These are phyloP conservation scores for Hydriomena furcata DNA, from an alignment of 2,888 invertebrate species.

Conservation along the genomic window DNA sequence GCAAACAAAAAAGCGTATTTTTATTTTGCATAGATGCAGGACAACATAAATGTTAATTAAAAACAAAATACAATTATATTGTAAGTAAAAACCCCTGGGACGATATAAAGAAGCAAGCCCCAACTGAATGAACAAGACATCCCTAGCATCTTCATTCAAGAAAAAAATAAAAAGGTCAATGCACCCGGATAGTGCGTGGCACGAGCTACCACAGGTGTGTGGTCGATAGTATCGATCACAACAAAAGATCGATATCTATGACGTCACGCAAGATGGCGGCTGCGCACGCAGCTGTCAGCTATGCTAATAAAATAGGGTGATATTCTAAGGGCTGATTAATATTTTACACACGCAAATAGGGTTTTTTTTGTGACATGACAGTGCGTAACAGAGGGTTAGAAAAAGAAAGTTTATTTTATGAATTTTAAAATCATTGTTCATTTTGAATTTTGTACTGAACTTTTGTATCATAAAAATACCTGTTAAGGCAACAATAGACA, in stretches of 20 bases:
- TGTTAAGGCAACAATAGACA: too few relatives aligned
- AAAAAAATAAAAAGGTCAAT: slow-evolving; percentile 58
- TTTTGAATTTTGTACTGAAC: slow-evolving; percentile 20
- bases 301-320: slow-evolving; percentile 63
- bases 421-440: slow-evolving; percentile 10
- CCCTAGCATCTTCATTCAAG: slow-evolving; percentile 28
- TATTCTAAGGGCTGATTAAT: slow-evolving; percentile 56
- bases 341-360: slow-evolving; percentile 48
- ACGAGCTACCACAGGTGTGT: slow-evolving; percentile 71
- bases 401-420: slow-evolving; percentile 26
- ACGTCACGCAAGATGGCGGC: slow-evolving; percentile 70
- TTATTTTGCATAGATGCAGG: too few relatives aligned
- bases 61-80: neutral
- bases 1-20: too few relatives aligned
- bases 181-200: slow-evolving; percentile 63
- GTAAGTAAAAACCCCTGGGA: neutral
- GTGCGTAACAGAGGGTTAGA: slow-evolving; percentile 18
- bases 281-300: slow-evolving; percentile 71
- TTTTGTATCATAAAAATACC: slow-evolving; percentile 14
- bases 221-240: slow-evolving; percentile 73
- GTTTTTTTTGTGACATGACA: slow-evolving; percentile 35
- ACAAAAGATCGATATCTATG: slow-evolving; percentile 67
- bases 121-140: slow-evolving; percentile 13
- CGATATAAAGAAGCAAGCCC: slow-evolving; percentile 1
- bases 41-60: too few relatives aligned